A percentile compares a stretch with the other conserved stretches of the same genome.
Conservation (phyloP, 2,888 invertebrate genomes). For the Caenorhabditis sp. region DNA sequence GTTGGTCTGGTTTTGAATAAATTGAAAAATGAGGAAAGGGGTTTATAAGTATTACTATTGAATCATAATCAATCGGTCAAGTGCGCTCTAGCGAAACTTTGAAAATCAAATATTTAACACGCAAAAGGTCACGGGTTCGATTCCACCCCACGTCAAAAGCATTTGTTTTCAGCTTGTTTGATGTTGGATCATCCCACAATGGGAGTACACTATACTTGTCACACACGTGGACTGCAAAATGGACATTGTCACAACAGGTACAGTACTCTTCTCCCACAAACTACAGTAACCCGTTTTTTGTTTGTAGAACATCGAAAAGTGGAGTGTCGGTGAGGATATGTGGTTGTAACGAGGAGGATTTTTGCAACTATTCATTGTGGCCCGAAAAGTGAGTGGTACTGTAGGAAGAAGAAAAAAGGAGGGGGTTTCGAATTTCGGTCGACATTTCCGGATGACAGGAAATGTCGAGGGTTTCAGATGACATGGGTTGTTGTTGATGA, state of each 20-base stretch:
- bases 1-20: no score
- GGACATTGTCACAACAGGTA: slow-evolving; percentile 38
- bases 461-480: neutral
- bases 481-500: no score
- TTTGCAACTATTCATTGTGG: slow-evolving; percentile 53
- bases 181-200: slow-evolving; percentile 55
- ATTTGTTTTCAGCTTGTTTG: slow-evolving; percentile 47
- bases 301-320: slow-evolving; percentile 46
- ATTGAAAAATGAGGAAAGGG: no score
- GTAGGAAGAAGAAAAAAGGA: no score
- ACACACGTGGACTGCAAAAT: slow-evolving; percentile 42
- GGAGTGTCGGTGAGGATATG: slow-evolving; percentile 49
- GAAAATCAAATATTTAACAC: no score
- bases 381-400: slow-evolving; percentile 48
- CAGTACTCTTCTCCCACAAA: neutral
- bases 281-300: slow-evolving; percentile 10
- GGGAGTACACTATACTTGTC: slow-evolving; percentile 57
- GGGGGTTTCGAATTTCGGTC: no score
- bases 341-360: slow-evolving; percentile 43
- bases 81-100: no score
- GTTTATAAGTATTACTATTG: no score
- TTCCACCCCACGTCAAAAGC: no score
- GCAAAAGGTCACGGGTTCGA: neutral
- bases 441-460: no score
- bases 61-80: no score